phyloP scores from a whole-genome alignment of 1,140 invertebrate species.

The Druon quercuslanigerum region DNA sequence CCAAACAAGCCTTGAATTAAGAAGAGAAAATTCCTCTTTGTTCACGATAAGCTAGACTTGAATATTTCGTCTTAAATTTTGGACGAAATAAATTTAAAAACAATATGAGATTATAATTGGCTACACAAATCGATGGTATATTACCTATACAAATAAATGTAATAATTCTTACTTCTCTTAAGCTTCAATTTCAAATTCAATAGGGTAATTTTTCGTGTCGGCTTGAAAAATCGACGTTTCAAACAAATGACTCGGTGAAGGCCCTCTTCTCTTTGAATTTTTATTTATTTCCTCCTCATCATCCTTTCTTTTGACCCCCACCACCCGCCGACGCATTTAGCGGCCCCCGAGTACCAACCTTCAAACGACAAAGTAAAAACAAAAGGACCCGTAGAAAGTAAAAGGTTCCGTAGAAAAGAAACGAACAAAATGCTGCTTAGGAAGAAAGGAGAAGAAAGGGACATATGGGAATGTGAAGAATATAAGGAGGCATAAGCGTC shows the following conservation, averaged over 20 bases:
- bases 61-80: too few relatives aligned
- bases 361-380: slow-evolving; percentile 10
- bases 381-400: background rate
- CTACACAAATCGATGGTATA: background rate
- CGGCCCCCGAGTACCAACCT: slow-evolving; percentile 15
- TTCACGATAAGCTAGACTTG: too few relatives aligned
- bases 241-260: slow-evolving; percentile 49
- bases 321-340: background rate
- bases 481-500: slow-evolving; percentile 9
- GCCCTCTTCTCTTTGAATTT: slow-evolving; percentile 11
- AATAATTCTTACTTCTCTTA: background rate
- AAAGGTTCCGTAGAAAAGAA: slow-evolving; percentile 28
- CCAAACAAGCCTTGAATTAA: too few relatives aligned
- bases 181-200: slow-evolving; percentile 11
- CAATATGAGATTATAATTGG: too few relatives aligned
- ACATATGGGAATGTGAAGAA: background rate
- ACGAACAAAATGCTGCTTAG: background rate
- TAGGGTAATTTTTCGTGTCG: slow-evolving; percentile 37
- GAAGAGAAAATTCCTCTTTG: too few relatives aligned
- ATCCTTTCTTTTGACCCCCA: background rate
- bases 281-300: background rate
- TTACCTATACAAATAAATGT: background rate
- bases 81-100: too few relatives aligned
- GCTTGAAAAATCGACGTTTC: slow-evolving; percentile 59
- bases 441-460: slow-evolving; percentile 18